phyloP scores from a whole-genome alignment of 2,888 invertebrate genomes.

The Eupithecia insigniata region DNA sequence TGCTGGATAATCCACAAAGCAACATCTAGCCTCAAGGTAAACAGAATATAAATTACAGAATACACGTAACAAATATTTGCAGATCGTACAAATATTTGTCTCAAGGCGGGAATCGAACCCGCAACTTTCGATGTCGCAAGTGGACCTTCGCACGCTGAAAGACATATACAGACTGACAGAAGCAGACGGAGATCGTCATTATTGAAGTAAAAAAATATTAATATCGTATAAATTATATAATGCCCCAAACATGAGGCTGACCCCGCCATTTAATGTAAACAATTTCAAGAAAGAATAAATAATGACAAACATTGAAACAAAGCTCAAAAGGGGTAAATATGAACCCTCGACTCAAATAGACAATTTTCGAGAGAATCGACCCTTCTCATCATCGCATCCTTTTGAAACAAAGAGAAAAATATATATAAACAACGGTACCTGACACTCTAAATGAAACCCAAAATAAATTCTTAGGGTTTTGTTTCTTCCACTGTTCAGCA shows the following conservation, averaged over 20 bases:
- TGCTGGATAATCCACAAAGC: no score
- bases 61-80: no score
- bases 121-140: no score
- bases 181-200: no score
- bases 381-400: slow-evolving; percentile 34
- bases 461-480: slow-evolving; percentile 13
- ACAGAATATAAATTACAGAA: no score
- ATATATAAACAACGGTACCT: slow-evolving; percentile 35
- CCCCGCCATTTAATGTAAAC: neutral
- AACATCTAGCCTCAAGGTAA: no score
- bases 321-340: slow-evolving; percentile 24
- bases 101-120: no score
- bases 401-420: slow-evolving; percentile 39
- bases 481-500: no score
- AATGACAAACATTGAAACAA: slow-evolving; percentile 15
- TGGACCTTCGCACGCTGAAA: no score
- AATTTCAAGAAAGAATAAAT: slow-evolving; percentile 2
- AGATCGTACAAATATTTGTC: no score
- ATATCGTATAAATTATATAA: neutral
- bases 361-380: slow-evolving; percentile 27
- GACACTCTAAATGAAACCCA: slow-evolving; percentile 23
- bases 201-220: no score
- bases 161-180: no score
- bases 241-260: neutral
- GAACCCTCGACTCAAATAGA: slow-evolving; percentile 17